A percentile compares a stretch with the other conserved stretches of the same genome.
These are phyloP conservation scores for Euborellia annulipes DNA, from an alignment of 1,140 invertebrate species.

Conservation along the genomic window DNA sequence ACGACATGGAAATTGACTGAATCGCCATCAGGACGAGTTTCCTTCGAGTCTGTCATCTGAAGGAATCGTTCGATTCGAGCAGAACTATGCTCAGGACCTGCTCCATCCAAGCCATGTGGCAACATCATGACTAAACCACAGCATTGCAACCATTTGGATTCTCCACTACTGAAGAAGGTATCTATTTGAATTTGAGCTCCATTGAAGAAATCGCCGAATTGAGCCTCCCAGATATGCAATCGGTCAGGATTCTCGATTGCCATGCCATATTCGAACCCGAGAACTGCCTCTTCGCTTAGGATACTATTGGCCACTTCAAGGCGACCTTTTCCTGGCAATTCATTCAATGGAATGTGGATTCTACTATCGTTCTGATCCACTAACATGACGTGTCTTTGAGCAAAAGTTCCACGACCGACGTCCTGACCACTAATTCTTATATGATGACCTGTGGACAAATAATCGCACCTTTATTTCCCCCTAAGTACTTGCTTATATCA, in stretches of 20 bases:
- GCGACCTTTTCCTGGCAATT: conserved; percentile 31
- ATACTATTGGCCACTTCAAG: conserved; percentile 78
- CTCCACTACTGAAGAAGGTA: conserved; percentile 77
- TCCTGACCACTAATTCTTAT: conserved; percentile 94
- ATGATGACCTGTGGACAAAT: conserved; percentile 60
- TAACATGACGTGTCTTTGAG: conserved; percentile 85
- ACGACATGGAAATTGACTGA: conserved; percentile 75
- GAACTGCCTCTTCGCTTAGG: conserved; percentile 91
- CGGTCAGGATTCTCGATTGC: conserved; percentile 64
- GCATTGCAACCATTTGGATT: conserved; percentile 90
- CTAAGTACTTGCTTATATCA: too few species aligned
- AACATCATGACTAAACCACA: conserved; percentile 81
- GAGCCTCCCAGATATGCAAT: conserved; percentile 92
- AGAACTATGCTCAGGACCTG: conserved; percentile 92
- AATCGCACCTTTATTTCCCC: conserved; percentile 25
- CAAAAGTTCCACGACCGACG: conserved; percentile 92
- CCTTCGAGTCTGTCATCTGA: conserved; percentile 70
- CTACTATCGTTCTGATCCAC: conserved; percentile 79
- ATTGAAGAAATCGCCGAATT: conserved; percentile 97
- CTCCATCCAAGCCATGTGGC: conserved; percentile 94
- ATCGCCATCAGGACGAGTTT: conserved; percentile 64
- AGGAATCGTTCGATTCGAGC: conserved; percentile 87
- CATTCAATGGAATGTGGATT: conserved; percentile 79
- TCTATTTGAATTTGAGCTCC: conserved; percentile 95
- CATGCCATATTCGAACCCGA: conserved; percentile 85